Evolutionary conservation across 2,113 vertebrate species (phyloP).

Genomic region (Ivindomyrus marchei): DNA sequence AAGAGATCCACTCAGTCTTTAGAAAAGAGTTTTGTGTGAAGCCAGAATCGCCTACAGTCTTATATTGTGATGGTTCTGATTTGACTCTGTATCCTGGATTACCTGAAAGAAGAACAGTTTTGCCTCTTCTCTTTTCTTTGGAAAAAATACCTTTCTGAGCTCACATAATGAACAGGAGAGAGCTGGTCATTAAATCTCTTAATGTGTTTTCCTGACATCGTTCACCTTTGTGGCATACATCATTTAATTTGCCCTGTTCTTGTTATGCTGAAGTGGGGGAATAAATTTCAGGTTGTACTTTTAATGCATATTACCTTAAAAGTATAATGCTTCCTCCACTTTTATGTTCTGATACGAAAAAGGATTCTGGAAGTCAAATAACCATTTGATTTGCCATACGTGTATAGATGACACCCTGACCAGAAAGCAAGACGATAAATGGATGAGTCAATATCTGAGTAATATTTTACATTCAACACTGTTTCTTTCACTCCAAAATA

Average conservation of each 20-base stretch:
- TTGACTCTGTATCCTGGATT: neutral
- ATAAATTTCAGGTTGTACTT: neutral
- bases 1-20: neutral
- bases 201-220: neutral
- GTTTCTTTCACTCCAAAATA: neutral
- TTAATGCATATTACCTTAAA: neutral
- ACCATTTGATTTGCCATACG: neutral
- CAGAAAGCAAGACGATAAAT: neutral
- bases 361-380: neutral
- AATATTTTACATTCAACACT: neutral
- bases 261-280: neutral
- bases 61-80: neutral
- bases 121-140: neutral
- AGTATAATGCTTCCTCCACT: neutral
- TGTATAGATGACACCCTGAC: neutral
- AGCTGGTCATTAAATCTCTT: neutral
- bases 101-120: neutral
- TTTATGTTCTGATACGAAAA: neutral
- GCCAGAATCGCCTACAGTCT: neutral
- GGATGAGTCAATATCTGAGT: neutral
- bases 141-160: neutral
- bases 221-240: neutral
- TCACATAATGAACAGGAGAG: neutral
- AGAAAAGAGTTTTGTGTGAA: neutral
- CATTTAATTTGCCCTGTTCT: neutral